Percentiles rank a stretch among this genome's conserved stretches.
phyloP scores from a whole-genome alignment of 1,140 invertebrate genomes.

The Rhizoglyphus robini region DNA sequence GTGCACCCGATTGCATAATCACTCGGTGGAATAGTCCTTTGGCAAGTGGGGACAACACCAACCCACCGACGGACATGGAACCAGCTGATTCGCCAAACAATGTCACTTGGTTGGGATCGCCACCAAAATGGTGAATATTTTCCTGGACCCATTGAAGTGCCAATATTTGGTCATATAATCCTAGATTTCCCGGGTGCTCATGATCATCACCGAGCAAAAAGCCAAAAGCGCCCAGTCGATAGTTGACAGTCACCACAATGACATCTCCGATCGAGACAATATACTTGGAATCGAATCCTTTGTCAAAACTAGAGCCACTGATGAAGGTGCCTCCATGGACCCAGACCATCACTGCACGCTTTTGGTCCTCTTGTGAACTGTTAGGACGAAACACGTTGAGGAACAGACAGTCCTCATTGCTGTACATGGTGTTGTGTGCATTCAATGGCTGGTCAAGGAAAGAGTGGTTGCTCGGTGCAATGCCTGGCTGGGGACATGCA shows the following conservation, averaged over 20 bases:
- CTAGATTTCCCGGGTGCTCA: conserved; percentile 84
- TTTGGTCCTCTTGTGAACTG: background rate
- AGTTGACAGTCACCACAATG: conserved; percentile 89
- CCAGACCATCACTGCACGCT: conserved; percentile 66
- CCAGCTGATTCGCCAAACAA: conserved; percentile 92
- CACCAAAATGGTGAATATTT: conserved; percentile 84
- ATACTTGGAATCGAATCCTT: conserved; percentile 79
- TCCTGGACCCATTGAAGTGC: conserved; percentile 82
- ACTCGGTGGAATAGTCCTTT: background rate
- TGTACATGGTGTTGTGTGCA: too few relatives aligned
- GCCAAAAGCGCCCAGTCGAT: conserved; percentile 79
- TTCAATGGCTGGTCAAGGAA: too few relatives aligned
- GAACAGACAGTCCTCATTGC: conserved; percentile 81
- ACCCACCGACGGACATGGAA: conserved; percentile 58
- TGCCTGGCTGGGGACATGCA: too few relatives aligned
- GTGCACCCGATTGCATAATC: background rate
- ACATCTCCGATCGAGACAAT: conserved; percentile 72
- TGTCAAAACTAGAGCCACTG: conserved; percentile 58
- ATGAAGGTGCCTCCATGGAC: conserved; percentile 93
- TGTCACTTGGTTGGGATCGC: conserved; percentile 83
- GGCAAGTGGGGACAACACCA: conserved; percentile 20
- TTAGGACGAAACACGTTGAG: conserved; percentile 67
- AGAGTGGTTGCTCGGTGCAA: too few relatives aligned
- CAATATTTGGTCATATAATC: conserved; percentile 84
- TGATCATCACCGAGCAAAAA: conserved; percentile 74